Evolutionary conservation across 2,113 vertebrate species (phyloP), one percentile per base, ranked within the genome.

Genomic region (Ceyx margarethae): DNA sequence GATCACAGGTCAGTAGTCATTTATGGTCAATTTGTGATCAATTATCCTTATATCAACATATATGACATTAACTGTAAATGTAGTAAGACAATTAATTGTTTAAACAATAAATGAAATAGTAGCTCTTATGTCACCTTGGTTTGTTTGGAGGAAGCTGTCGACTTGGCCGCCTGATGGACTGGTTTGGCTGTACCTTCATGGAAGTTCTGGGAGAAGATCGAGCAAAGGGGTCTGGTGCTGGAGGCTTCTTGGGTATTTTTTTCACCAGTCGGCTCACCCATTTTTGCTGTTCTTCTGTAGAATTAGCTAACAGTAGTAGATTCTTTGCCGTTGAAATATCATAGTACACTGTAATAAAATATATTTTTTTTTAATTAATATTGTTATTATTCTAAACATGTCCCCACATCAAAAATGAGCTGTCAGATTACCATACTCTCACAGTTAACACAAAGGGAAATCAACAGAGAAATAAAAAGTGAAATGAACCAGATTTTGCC

Each of bases 261-360:
- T 99, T 99, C 80, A 99, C 98, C 95, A 99, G 96, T 65, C 99
- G 98, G 97, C 98, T 99, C 85, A 99, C 99, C 99, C 99, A 99
- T 94, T 99, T 99, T 95, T 99, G 99, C 97, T 99, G 99, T 61
- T 99, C 99, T 95, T 99, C 99, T 7, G 99, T 99, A 67, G 99
- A 99, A 64, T 96, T 93, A 40, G 99, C 99, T 93, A 99, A 96
- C 95, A 99, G 97, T 94, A 99, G 98, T 74, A 99, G 98, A 96
- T 99, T 99, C 98, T 99, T 99, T 43, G 99, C 99, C 74, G 98
- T 98, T 35, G 99, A 99, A 95, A 99, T 98, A 93, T 99, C 99
- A 51, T 99, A 99, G 94, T 99, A 99, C 81, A 99, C 99, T 99
- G 90, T 19, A 93, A 60, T 50, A 37, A 37, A 37, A 37, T 37